Evolutionary conservation across 2,797 vertebrate genomes (phyloP).

Genomic region (Phrynocephalus forsythii): DNA sequence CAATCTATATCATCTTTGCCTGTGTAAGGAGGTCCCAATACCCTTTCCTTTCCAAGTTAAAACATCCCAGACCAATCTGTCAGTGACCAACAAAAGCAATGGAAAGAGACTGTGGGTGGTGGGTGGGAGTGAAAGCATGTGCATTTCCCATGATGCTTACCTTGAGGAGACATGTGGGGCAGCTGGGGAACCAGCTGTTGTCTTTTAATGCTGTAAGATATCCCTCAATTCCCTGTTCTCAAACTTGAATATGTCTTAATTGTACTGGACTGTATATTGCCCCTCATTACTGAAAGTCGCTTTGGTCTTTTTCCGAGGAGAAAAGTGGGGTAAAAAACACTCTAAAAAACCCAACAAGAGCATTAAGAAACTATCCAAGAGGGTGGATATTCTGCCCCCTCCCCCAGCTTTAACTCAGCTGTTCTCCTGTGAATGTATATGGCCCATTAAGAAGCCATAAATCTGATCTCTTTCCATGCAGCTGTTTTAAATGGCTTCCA

Average conservation of each 20-base stretch:
- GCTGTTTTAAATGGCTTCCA: constrained; percentile 38
- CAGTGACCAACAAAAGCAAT: background rate
- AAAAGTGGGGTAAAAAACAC: no score
- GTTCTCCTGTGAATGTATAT: constrained; percentile 34
- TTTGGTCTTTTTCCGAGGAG: no score
- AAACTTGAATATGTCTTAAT: no score
- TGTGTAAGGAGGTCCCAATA: no score
- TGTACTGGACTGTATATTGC: no score
- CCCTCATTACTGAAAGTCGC: no score
- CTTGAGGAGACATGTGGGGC: background rate
- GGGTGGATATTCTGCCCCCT: background rate
- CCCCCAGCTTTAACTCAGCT: constrained; percentile 34
- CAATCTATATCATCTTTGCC: no score
- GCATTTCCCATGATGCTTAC: background rate
- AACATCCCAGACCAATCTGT: background rate
- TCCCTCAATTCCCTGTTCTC: no score
- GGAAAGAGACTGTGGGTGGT: background rate
- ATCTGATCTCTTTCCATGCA: constrained; percentile 46
- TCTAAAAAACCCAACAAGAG: background rate
- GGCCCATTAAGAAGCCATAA: constrained; percentile 39
- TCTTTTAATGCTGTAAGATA: no score
- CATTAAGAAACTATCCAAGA: background rate
- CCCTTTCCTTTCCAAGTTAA: background rate
- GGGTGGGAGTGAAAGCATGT: no score
- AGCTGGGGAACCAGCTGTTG: no score